These are phyloP conservation scores for Dipus sagitta DNA, from an alignment of 2,797 vertebrate species.

Conservation along the genomic window DNA sequence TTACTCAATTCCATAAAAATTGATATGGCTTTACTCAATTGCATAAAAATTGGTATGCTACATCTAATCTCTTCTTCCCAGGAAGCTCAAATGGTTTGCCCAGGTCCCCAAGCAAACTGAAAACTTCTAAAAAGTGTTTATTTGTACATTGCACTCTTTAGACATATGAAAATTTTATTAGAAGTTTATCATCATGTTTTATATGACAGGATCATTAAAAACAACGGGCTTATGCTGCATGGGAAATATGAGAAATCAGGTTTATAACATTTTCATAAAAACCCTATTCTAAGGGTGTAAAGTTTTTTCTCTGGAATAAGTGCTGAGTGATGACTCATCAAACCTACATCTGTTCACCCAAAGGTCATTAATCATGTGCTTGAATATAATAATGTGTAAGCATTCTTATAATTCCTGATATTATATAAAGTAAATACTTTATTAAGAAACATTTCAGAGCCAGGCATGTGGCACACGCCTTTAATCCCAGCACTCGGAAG, in stretches of 20 bases:
- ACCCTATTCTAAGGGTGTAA: background rate
- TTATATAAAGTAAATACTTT: background rate
- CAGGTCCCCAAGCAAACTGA: background rate
- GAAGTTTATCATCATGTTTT: background rate
- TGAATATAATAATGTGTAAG: background rate
- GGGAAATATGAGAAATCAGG: background rate
- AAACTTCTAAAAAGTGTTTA: background rate
- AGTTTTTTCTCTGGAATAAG: background rate
- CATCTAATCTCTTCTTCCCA: background rate
- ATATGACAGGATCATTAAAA: background rate
- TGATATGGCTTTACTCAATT: background rate
- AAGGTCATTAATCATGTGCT: background rate
- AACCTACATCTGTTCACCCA: background rate
- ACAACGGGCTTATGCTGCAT: background rate
- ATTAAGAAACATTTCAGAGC: background rate
- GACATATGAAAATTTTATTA: background rate
- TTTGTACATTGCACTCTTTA: background rate
- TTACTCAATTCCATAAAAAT: background rate
- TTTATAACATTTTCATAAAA: background rate
- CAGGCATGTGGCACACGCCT: too few species aligned
- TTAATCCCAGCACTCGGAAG: too few species aligned
- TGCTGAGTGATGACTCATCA: background rate
- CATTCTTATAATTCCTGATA: background rate
- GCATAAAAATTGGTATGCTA: background rate
- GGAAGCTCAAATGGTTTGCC: background rate